Percentiles rank a stretch among this genome's conserved stretches.
Conservation (phyloP, 2,797 vertebrate species). For the Choloepus didactylus region DNA sequence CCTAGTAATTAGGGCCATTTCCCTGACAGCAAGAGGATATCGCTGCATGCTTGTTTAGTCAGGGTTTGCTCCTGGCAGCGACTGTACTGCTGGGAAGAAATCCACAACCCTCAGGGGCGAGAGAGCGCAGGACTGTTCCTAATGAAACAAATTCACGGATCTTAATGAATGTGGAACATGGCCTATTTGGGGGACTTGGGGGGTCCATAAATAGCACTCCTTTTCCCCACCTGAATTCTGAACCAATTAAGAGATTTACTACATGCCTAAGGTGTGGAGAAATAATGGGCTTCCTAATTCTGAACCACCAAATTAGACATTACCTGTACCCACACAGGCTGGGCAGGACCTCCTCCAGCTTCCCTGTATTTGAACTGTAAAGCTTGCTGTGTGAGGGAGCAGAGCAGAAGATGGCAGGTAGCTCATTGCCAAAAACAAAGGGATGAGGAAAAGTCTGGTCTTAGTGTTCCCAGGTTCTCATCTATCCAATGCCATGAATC, state of each 20-base stretch:
- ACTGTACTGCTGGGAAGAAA: background rate
- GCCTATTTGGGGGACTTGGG: background rate
- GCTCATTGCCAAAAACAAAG: background rate
- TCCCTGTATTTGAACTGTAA: background rate
- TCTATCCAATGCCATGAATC: background rate
- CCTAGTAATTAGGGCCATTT: slow-evolving; percentile 11
- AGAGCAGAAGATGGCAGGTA: background rate
- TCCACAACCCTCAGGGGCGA: background rate
- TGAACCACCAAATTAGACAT: background rate
- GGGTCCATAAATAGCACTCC: background rate
- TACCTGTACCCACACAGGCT: background rate
- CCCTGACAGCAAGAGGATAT: background rate
- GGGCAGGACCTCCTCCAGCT: rapidly evolving
- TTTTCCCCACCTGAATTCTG: background rate
- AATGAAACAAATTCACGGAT: background rate
- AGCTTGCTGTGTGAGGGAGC: no score
- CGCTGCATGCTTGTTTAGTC: background rate
- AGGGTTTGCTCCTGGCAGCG: background rate
- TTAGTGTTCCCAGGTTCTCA: background rate
- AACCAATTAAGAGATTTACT: background rate
- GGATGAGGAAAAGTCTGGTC: background rate
- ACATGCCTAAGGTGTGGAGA: background rate
- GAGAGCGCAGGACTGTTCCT: background rate
- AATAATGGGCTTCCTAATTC: background rate
- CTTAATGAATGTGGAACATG: background rate